phyloP scores from a whole-genome alignment of 2,888 invertebrate species.

The Parthenolecanium corni region DNA sequence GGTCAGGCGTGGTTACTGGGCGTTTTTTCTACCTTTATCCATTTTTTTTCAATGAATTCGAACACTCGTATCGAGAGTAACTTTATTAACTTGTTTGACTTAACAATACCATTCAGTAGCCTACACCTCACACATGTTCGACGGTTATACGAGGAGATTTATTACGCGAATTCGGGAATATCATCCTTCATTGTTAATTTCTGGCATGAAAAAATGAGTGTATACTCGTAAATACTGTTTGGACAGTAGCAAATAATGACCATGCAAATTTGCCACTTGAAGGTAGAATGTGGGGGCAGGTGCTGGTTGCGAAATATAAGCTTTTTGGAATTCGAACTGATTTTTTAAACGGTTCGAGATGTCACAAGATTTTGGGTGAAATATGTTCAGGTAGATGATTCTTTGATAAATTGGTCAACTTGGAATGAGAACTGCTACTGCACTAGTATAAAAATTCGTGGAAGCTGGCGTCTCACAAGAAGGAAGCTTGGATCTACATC shows the following conservation, averaged over 20 bases:
- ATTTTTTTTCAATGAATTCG: constrained; percentile 14
- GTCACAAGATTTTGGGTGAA: background rate
- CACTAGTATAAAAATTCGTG: too few relatives aligned
- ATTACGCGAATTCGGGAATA: background rate
- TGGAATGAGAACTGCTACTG: too few relatives aligned
- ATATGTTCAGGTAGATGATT: background rate
- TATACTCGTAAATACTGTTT: background rate
- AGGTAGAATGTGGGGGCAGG: background rate
- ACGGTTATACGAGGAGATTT: constrained; percentile 4
- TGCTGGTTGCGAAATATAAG: background rate
- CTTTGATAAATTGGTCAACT: background rate
- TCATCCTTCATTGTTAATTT: background rate
- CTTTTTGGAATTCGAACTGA: background rate
- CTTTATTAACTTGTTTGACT: constrained; percentile 19
- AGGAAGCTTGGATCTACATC: too few relatives aligned
- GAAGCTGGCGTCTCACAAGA: too few relatives aligned
- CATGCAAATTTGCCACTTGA: constrained; percentile 12
- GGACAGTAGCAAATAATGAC: constrained; percentile 14
- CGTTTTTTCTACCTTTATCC: background rate
- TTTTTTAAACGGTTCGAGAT: background rate
- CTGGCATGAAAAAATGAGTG: background rate
- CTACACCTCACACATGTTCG: constrained; percentile 11
- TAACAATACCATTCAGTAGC: constrained; percentile 23
- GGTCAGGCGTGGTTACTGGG: constrained; percentile 17
- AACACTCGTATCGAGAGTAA: background rate